Evolutionary conservation across 1,140 invertebrate genomes (phyloP), one percentile per base, ranked within the genome.

Genomic region (Hormaphis cornu): DNA sequence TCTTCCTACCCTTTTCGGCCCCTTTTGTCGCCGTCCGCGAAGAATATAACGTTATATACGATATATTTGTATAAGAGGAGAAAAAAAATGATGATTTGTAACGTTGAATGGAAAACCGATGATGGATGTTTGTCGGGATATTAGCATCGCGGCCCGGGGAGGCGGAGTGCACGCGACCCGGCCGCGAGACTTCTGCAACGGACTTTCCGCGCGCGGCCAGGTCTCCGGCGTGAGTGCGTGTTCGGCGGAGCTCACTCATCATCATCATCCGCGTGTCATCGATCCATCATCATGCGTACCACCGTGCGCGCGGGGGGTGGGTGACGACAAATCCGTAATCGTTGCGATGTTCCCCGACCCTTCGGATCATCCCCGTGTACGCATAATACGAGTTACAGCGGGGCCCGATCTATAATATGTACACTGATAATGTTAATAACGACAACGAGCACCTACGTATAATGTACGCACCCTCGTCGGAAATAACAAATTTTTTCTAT

Each of bases 271-370:
- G 28, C 61, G 24, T 48, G 61, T 66, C 61, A 46, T 66, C 61
- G 61, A 66, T 66, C 61, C 61, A 66, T 66, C 61, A 66, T 46
- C 42, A n/a, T n/a, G n/a, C n/a, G n/a, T n/a, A n/a, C n/a, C n/a
- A n/a, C n/a, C n/a, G n/a, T 58, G 33, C 40, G 24, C 33, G 18
- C 54, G 12, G 54, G 54, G 54, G 33, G 61, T 35, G 54, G 33
- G 61, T 35, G 61, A 48, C 61, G 61, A 66, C 61, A 66, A 66
- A 66, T 66, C 61, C 61, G 61, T 66, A 63, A 63, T 63, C 58
- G 58, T 40, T 28, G 28, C 42, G 42, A 66, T 48, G 50, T 66
- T 37, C 37, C 54, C 56, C 37, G 16, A 18, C 24, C 61, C 30
- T 50, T 22, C 16, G n/a, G n/a, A n/a, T n/a, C n/a, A n/a, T n/a